Base-by-base conservation (phyloP, 2,797 vertebrate species). In the Syndactyla subalaris region DNA sequence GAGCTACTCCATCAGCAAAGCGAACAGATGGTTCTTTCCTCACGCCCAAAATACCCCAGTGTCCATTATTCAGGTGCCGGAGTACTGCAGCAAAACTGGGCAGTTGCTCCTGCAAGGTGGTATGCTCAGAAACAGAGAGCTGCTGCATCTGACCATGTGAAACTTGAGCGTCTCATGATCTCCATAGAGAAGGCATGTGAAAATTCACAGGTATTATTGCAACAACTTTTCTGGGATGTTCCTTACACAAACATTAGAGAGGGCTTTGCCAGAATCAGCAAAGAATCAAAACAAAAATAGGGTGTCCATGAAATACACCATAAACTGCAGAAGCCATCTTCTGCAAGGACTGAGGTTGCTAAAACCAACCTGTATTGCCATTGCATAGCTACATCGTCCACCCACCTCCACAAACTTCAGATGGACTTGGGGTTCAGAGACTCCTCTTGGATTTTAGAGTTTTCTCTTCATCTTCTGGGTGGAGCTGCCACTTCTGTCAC, bases 31-130 rank as follows among this genome's bases (percentile, higher is more conserved):
- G 20, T n/a, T 67, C 67, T 51, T 67, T 51, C 52, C 29, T 71
- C 7, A 2, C 49, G 58, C 30, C 36, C 6, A 0, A 36, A 83
- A 59, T 65, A 51, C 27, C n/a, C 68, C 36, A 8, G 18, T 43
- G 41, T 57, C 34, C 26, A 2, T 36, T 57, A 10, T 22, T 41
- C 19, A 72, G 32, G 36, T n/a, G 57, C 34, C 68, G 46, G 38
- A 39, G 0, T 3, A 41, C 27, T 59, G 32, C 54, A 78, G 41
- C 23, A 48, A 66, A 93, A 39, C 51, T 30, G 26, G n/a, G 32
- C 45, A 63, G n/a, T 0, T 57, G 57, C 16, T 76, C 0, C 0
- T 63, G 49, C 36, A 41, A 66, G 39, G 14, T 10, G 20, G 6
- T 45, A 34, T 0, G 0, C 41, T 67, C 51, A 41, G 43, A 82